Percentiles rank a stretch among this genome's conserved stretches.
Evolutionary conservation across 2,797 vertebrate species (phyloP).

Genomic region (Hyperoplus immaculatus): DNA sequence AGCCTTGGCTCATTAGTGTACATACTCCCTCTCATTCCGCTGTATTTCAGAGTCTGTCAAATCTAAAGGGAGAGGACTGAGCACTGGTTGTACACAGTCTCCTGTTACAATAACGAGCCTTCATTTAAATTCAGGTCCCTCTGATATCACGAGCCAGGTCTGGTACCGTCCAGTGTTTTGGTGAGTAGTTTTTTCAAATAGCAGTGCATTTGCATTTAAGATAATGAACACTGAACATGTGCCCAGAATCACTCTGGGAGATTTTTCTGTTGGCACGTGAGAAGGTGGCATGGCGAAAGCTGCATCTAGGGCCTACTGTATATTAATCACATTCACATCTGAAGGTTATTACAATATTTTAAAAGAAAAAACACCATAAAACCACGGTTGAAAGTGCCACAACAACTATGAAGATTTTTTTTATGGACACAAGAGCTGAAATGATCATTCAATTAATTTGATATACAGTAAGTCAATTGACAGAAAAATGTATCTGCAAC

Average conservation of each 20-base stretch:
- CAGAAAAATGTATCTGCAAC: too few species aligned
- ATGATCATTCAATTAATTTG: neutral
- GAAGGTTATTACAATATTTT: neutral
- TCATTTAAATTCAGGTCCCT: conserved; percentile 64
- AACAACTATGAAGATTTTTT: neutral
- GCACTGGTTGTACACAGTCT: conserved; percentile 20
- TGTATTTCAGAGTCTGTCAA: conserved; percentile 65
- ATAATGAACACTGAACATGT: conserved; percentile 30
- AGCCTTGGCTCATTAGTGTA: conserved; percentile 62
- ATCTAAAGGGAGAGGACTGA: conserved; percentile 53
- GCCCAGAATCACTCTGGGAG: conserved; percentile 7
- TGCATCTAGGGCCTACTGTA: neutral
- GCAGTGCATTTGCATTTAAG: conserved; percentile 44
- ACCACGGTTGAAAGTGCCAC: neutral
- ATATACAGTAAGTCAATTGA: too few species aligned
- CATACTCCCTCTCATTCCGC: conserved; percentile 15
- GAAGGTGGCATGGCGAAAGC: conserved; percentile 2
- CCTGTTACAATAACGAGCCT: conserved; percentile 61
- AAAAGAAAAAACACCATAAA: too few species aligned
- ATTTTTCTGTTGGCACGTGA: conserved; percentile 15
- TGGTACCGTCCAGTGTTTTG: conserved; percentile 36
- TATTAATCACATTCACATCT: neutral
- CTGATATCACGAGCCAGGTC: conserved; percentile 50
- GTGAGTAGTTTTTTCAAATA: conserved; percentile 41
- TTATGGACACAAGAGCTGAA: neutral